A percentile compares a stretch with the other conserved stretches of the same genome.
Conservation (phyloP, 2,888 invertebrate species). For the Oxytorus armatus region DNA sequence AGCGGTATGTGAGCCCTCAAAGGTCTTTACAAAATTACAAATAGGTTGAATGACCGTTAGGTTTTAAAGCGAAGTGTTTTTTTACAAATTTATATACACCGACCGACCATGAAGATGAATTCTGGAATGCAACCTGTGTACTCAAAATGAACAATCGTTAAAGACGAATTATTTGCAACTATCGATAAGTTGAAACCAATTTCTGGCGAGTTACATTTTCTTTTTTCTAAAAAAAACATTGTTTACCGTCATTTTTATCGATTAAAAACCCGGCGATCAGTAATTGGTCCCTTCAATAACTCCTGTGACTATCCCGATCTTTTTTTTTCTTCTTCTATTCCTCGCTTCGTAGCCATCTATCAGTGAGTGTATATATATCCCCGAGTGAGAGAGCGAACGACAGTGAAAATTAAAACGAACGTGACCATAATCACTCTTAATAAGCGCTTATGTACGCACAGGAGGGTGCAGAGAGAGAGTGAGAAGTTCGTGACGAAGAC, state of each 20-base stretch:
- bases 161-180: too few relatives aligned
- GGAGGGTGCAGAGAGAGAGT: conserved; percentile 4
- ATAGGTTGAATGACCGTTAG: too few relatives aligned
- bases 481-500: conserved; percentile 66
- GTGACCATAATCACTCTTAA: conserved; percentile 70
- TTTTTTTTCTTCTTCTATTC: not conserved
- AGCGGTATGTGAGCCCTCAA: too few relatives aligned
- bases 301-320: not conserved
- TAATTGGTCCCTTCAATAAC: not conserved
- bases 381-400: not conserved
- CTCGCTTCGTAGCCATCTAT: not conserved
- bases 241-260: not conserved
- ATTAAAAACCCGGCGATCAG: not conserved
- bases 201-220: too few relatives aligned
- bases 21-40: too few relatives aligned
- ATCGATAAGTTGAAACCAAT: too few relatives aligned
- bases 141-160: too few relatives aligned
- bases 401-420: conserved; percentile 67
- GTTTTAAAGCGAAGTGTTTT: too few relatives aligned
- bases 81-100: too few relatives aligned
- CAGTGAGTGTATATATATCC: not conserved
- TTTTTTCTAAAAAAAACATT: not conserved
- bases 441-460: conserved; percentile 64
- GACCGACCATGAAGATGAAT: too few relatives aligned
- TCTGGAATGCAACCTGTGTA: too few relatives aligned